phyloP scores from a whole-genome alignment of 2,113 vertebrate genomes.

The Uropsilus gracilis region DNA sequence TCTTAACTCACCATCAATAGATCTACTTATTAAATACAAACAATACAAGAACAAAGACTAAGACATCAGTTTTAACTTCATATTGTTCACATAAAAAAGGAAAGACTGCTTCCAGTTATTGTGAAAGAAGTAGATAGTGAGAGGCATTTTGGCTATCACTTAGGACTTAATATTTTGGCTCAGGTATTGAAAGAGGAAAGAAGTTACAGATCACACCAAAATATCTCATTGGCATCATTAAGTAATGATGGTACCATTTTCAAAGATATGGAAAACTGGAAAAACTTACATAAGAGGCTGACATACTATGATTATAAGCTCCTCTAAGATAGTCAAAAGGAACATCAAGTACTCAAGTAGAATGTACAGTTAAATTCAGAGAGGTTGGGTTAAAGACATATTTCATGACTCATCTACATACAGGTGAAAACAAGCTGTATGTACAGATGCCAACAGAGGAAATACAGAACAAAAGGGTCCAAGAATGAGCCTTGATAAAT shows the following conservation, averaged over 20 bases:
- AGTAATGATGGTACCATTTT: not conserved
- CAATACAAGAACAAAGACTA: not conserved
- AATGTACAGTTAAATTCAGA: not conserved
- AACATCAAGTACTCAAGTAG: not conserved
- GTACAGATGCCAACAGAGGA: not conserved
- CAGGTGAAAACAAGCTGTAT: not conserved
- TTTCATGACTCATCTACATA: not conserved
- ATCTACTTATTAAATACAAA: conserved; percentile 15
- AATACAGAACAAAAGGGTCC: not conserved
- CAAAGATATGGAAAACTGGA: not conserved
- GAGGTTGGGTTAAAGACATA: not conserved
- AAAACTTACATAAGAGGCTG: not conserved
- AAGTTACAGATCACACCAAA: not conserved
- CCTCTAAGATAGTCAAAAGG: not conserved
- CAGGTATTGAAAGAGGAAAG: not conserved
- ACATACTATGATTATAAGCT: not conserved
- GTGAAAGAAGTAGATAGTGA: not conserved
- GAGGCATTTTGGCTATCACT: not conserved
- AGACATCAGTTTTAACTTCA: conserved; percentile 5
- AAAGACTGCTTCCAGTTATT: not conserved
- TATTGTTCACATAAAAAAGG: not conserved
- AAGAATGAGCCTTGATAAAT: not conserved
- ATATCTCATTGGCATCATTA: not conserved
- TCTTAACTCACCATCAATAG: not conserved
- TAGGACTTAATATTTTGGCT: not conserved